Evolutionary conservation across 1,140 invertebrate genomes (phyloP).

Genomic region (Pseudomyrmex flavicornis): DNA sequence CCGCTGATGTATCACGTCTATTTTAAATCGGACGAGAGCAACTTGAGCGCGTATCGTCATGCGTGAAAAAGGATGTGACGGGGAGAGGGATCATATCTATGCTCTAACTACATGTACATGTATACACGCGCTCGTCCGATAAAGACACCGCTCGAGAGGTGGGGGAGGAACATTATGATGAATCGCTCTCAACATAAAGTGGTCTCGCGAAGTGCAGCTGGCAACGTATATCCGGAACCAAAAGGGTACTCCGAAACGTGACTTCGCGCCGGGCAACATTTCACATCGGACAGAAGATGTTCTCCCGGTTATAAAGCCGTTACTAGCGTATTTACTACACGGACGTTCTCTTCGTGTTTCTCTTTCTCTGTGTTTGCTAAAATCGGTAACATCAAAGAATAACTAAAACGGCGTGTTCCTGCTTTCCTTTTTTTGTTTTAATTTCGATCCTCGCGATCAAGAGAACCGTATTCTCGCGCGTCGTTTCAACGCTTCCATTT

Average conservation of each 20-base stretch:
- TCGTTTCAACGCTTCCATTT: constrained; percentile 29
- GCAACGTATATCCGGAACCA: constrained; percentile 49
- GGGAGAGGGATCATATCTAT: constrained; percentile 21
- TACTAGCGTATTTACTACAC: constrained; percentile 55
- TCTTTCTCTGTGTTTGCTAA: background rate
- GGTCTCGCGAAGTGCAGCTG: constrained; percentile 32
- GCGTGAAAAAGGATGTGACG: constrained; percentile 30
- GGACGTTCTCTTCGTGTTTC: background rate
- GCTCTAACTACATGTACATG: background rate
- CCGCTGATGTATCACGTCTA: constrained; percentile 8
- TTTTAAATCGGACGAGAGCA: constrained; percentile 5
- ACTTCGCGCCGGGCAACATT: constrained; percentile 38
- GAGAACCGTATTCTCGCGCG: constrained; percentile 12
- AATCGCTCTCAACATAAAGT: constrained; percentile 42
- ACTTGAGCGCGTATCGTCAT: background rate
- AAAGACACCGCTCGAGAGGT: constrained; percentile 30
- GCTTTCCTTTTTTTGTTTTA: constrained; percentile 17
- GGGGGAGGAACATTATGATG: constrained; percentile 40
- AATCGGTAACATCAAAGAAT: constrained; percentile 33
- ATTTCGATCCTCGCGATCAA: constrained; percentile 15
- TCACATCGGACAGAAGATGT: constrained; percentile 52
- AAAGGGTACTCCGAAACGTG: constrained; percentile 51
- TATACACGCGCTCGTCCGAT: constrained; percentile 21
- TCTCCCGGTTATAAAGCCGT: constrained; percentile 42
- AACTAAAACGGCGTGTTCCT: background rate